phyloP scores from a whole-genome alignment of 2,797 vertebrate species.

The Mionectes olivaceus region DNA sequence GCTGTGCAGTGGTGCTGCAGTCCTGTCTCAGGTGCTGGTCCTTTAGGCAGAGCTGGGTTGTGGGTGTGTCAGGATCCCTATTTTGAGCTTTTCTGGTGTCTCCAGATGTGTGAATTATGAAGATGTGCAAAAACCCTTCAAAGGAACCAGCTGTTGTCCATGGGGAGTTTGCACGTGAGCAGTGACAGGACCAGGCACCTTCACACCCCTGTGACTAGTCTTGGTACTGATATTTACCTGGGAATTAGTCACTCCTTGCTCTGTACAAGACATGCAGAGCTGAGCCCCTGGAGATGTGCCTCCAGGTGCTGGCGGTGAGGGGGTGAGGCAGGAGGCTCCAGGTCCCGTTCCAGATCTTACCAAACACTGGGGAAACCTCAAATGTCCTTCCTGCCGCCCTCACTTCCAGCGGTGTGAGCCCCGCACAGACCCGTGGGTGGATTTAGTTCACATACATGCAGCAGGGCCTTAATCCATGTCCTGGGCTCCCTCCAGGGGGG shows the following conservation, averaged over 20 bases:
- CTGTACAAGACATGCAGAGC: rapidly evolving
- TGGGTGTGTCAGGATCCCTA: rapidly evolving
- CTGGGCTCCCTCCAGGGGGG: neutral
- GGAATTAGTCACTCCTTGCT: rapidly evolving
- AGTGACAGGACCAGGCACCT: neutral
- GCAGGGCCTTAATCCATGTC: rapidly evolving
- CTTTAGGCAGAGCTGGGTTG: neutral
- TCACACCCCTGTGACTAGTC: rapidly evolving
- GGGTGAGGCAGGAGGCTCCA: neutral
- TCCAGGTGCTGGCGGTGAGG: neutral
- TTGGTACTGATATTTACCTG: rapidly evolving
- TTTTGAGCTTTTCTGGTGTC: rapidly evolving
- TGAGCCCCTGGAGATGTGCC: rapidly evolving
- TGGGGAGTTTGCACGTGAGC: neutral
- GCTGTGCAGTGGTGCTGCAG: neutral
- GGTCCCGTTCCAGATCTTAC: neutral
- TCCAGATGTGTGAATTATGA: neutral
- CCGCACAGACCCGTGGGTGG: rapidly evolving
- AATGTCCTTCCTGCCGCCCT: rapidly evolving
- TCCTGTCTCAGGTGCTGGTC: neutral
- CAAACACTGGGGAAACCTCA: neutral
- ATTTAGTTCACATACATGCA: rapidly evolving
- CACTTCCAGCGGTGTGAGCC: neutral
- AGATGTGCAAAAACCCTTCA: neutral
- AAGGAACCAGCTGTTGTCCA: rapidly evolving